Evolutionary conservation across 1,140 invertebrate species (phyloP).

Genomic region (Ectropis grisescens): DNA sequence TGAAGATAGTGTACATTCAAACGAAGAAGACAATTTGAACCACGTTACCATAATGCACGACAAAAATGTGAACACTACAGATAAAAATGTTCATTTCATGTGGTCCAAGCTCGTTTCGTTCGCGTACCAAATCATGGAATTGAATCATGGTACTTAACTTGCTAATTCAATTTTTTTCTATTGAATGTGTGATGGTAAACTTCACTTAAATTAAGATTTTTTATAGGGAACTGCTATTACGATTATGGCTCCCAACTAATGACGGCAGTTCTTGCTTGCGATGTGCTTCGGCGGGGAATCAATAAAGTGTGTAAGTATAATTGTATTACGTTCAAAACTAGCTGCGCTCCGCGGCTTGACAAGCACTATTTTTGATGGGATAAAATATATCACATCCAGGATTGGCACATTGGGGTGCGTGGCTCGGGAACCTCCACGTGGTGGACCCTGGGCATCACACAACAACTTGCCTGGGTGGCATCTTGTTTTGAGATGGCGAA

Average conservation of each 20-base stretch:
- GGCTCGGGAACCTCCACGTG: no score
- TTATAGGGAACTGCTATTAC: conserved; percentile 50
- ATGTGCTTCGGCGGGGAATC: conserved; percentile 36
- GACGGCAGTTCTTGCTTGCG: conserved; percentile 43
- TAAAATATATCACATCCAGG: no score
- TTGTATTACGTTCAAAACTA: no score
- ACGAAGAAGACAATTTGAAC: conserved; percentile 4
- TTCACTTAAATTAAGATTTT: no score
- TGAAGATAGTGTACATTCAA: conserved; percentile 10
- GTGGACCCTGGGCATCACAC: no score
- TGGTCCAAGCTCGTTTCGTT: conserved; percentile 49
- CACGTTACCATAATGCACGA: not conserved
- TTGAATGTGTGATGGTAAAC: not conserved
- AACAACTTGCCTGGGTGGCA: no score
- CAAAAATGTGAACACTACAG: conserved; percentile 8
- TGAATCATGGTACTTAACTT: conserved; percentile 48
- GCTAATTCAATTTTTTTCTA: not conserved
- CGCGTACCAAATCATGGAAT: conserved; percentile 39
- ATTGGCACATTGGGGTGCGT: no score
- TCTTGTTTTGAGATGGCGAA: no score
- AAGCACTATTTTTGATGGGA: no score
- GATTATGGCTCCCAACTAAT: conserved; percentile 50
- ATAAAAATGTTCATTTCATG: conserved; percentile 22
- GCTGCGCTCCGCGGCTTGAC: no score
- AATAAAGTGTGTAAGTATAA: conserved; percentile 53